These are phyloP conservation scores for Listronotus oregonensis DNA, from an alignment of 1,140 invertebrate genomes.

Conservation along the genomic window DNA sequence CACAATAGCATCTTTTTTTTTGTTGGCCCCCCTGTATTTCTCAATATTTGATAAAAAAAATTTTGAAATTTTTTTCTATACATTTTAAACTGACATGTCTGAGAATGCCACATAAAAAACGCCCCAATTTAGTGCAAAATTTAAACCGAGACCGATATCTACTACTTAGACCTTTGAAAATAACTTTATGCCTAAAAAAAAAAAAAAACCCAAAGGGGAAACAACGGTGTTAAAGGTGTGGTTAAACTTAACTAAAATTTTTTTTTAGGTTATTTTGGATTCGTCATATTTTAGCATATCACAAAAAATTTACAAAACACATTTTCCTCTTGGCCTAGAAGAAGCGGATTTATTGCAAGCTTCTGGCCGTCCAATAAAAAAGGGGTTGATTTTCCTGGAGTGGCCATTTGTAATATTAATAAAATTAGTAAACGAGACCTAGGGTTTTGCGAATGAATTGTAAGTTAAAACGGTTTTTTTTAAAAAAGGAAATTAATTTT, in stretches of 20 bases:
- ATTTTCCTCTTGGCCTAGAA: conserved; percentile 54
- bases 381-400: conserved; percentile 62
- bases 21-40: too few species aligned
- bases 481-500: background rate
- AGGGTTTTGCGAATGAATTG: conserved; percentile 49
- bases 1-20: too few species aligned
- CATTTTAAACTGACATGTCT: too few species aligned
- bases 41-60: too few species aligned
- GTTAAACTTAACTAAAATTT: background rate
- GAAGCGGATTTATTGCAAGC: conserved; percentile 58
- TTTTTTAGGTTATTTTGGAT: conserved; percentile 28
- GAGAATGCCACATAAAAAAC: too few species aligned
- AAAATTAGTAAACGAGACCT: conserved; percentile 58
- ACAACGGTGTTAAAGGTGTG: too few species aligned
- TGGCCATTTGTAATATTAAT: conserved; percentile 63
- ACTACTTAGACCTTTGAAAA: too few species aligned
- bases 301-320: conserved; percentile 23
- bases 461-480: conserved; percentile 44
- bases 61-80: too few species aligned
- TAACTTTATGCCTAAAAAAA: too few species aligned
- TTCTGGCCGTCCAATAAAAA: conserved; percentile 57
- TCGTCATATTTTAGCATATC: conserved; percentile 5
- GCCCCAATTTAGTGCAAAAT: too few species aligned
- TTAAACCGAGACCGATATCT: too few species aligned
- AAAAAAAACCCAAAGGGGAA: too few species aligned